Conservation (phyloP, 2,797 vertebrate species). For the Xiphorhynchus erythropygius region DNA sequence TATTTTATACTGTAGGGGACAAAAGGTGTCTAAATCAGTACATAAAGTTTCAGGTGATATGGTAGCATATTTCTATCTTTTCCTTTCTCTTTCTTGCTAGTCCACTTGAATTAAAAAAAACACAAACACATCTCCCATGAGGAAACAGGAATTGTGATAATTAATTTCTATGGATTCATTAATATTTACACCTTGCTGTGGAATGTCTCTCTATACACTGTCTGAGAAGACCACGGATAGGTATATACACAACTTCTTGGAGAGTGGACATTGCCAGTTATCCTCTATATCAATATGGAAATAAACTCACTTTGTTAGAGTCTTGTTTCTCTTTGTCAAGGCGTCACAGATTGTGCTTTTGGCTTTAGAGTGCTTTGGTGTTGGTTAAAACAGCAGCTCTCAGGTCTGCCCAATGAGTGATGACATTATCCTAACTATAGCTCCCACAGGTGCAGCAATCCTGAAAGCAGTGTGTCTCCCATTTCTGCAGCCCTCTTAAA, state of each 20-base stretch:
- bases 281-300: not conserved
- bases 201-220: not conserved
- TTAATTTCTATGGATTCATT: not conserved
- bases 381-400: not conserved
- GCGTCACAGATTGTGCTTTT: not conserved
- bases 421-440: not conserved
- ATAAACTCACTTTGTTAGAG: not conserved
- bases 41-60: not conserved
- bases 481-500: not conserved
- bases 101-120: not conserved
- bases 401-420: fast-evolving
- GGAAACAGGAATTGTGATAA: not conserved
- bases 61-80: not conserved
- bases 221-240: not conserved
- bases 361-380: not conserved
- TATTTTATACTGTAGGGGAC: not conserved
- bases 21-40: not conserved
- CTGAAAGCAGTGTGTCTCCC: not conserved
- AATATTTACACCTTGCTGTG: not conserved
- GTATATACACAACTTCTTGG: not conserved
- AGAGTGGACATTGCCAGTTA: not conserved
- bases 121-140: not conserved
- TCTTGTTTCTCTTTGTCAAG: not conserved
- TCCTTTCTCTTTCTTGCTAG: not conserved
- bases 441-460: not conserved